Base-by-base conservation (phyloP, 2,888 invertebrate genomes). In the Chromoteleia sp. region DNA sequence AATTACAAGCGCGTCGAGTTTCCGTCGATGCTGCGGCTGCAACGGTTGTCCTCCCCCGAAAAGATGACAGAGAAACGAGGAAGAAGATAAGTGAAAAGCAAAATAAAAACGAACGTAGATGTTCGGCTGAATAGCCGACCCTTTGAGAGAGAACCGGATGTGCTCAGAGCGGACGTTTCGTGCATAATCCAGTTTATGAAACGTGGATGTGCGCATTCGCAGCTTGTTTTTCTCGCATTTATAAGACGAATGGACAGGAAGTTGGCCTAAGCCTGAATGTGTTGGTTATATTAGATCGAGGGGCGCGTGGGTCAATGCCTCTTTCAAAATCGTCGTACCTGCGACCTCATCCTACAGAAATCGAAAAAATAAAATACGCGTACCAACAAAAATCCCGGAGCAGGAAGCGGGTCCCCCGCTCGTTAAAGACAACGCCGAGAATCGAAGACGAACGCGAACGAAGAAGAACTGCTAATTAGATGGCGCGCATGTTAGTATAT, bases 191-290 rank as follows among this genome's bases (percentile, higher is more conserved):
- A 85, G 81, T 86, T 85, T 83, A 82, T 79, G 81, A 82, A 82
- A 82, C 75, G 82, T 63, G 70, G 77, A 81, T 81, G 45, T 71
- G 43, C 56, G 81, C 75, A 63, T 75, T 80, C 43, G 75, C 58
- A 17, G 75, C 73, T 77, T 74, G 56, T 81, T 77, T 79, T 81
- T 81, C 73, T 73, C 63, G 56, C 73, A 68, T 77, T 54, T 73
- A 43, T 36, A 50, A 61, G 59, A 77, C 87, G 87, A 88, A 90
- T 88, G 89, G 87, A 88, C 89, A 89, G 89, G 90, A 90, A 90
- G 88, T 70, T 86, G 84, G 86, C 75, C 84, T 82, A 70, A 86
- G 74, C 76, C 78, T 89, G 87, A 89, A 89, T 70, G 25, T 88
- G 85, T 86, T 85, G 83, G 86, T 88, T 65, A 89, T 48, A 19